Evolutionary conservation across 2,113 vertebrate genomes (phyloP), one percentile per base, ranked within the genome.

Genomic region (Acanthochromis polyacanthus): DNA sequence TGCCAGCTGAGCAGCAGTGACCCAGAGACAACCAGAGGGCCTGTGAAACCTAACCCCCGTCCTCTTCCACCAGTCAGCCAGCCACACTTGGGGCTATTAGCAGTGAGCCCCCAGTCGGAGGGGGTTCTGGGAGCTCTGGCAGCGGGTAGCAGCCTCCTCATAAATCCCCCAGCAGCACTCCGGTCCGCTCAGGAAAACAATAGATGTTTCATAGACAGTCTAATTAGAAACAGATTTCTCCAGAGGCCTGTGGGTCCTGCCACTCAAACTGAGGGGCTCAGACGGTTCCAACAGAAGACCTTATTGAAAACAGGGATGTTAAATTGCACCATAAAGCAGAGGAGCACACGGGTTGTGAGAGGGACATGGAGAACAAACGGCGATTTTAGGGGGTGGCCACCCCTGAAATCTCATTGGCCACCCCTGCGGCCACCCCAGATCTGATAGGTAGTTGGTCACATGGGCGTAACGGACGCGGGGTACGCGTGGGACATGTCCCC

Each of bases 171-270:
- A 28, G 50, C 65, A 53, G 58, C 43, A 58, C 60, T 5, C 45
- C 8, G 56, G 0, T 20, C 23, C 0, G 17, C 57, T 64, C 30
- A 28, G 45, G 68, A 52, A 59, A 82, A 86, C 85, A 84, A 84
- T 78, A 53, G 66, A 72, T 23, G 84, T 73, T 82, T 84, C 56
- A 82, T 25, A 15, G 38, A 19, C 32, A 17, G 4, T 7, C 0
- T 83, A 63, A 89, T 65, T 82, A 71, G 32, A 77, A 89, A 66
- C 89, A 83, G 71, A 69, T 87, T 81, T 78, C 55, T 63, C 9
- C n/a, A 25, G 48, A 56, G 71, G 48, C 11, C 5, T 17, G 50
- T 12, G 19, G 14, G 45, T 38, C 23, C 15, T 64, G 53, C 45
- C 17, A 14, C 45, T 64, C 53, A 63, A 58, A 38, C 30, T 19